phyloP scores from a whole-genome alignment of 2,113 vertebrate genomes.

The Sturnus vulgaris region DNA sequence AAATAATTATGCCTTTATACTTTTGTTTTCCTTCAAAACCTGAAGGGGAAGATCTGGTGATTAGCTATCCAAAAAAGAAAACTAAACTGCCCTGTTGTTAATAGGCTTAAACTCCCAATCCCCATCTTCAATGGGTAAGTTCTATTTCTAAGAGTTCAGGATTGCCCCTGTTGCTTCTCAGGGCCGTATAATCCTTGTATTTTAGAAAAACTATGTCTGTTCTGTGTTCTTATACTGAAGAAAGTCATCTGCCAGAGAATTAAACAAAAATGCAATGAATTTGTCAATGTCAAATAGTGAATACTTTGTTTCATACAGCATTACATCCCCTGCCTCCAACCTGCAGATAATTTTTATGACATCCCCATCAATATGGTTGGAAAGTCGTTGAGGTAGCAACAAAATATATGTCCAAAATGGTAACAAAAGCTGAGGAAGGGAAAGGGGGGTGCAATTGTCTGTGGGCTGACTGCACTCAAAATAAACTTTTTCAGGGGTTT shows the following conservation, averaged over 20 bases:
- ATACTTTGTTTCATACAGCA: background rate
- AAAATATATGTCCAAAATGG: background rate
- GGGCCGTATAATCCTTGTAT: background rate
- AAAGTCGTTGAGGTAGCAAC: background rate
- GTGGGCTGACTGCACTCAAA: constrained; percentile 37
- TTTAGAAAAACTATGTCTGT: background rate
- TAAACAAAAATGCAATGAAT: background rate
- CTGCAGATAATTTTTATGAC: background rate
- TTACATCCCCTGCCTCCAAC: background rate
- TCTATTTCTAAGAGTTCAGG: background rate
- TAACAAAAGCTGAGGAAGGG: background rate
- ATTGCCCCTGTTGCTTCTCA: background rate
- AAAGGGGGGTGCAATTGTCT: background rate
- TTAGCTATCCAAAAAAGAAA: background rate
- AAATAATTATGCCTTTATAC: background rate
- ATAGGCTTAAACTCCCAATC: background rate
- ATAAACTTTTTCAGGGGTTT: constrained; percentile 65
- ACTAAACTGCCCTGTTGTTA: background rate
- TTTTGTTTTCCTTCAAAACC: background rate
- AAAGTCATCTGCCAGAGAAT: background rate
- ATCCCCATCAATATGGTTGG: background rate
- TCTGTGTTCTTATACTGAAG: background rate
- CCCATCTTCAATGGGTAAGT: background rate
- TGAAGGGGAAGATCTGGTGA: background rate
- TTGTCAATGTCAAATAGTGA: background rate